Percentiles rank a stretch among this genome's conserved stretches.
Evolutionary conservation across 1,140 invertebrate species (phyloP).

Genomic region (Danaus melanippus): DNA sequence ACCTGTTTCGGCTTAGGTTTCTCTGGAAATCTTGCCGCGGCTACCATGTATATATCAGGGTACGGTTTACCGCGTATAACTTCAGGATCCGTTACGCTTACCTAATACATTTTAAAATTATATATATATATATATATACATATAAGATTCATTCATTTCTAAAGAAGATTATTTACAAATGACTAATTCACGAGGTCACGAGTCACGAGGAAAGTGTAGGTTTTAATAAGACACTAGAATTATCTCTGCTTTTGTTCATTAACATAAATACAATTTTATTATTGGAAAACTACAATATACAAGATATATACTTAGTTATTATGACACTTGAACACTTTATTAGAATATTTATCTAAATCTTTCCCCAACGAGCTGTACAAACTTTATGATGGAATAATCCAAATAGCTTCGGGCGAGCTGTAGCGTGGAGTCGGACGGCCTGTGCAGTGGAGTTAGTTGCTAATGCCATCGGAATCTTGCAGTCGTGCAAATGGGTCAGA

Average conservation of each 20-base stretch:
- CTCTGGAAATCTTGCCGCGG: slow-evolving; percentile 77
- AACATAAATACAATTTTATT: too few relatives aligned
- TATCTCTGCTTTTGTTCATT: too few relatives aligned
- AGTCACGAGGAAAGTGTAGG: too few relatives aligned
- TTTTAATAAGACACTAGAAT: too few relatives aligned
- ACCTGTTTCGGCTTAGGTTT: slow-evolving; percentile 72
- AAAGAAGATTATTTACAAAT: too few relatives aligned
- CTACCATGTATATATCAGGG: slow-evolving; percentile 83
- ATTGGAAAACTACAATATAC: too few relatives aligned
- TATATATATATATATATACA: too few relatives aligned
- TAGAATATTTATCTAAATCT: too few relatives aligned
- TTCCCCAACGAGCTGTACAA: slow-evolving; percentile 25
- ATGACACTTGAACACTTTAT: too few relatives aligned
- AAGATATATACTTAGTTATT: too few relatives aligned
- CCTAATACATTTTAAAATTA: slow-evolving; percentile 42
- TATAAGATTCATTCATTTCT: too few relatives aligned
- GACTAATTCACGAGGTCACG: too few relatives aligned
- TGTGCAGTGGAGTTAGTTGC: slow-evolving; percentile 81
- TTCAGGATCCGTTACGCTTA: slow-evolving; percentile 79
- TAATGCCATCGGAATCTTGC: slow-evolving; percentile 78
- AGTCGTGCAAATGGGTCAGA: slow-evolving; percentile 76
- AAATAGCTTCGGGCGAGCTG: slow-evolving; percentile 77
- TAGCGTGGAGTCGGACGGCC: slow-evolving; percentile 76
- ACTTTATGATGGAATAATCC: slow-evolving; percentile 79
- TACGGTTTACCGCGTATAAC: slow-evolving; percentile 82